Base-by-base conservation (phyloP, 2,113 vertebrate species). In the Neotoma lepida region DNA sequence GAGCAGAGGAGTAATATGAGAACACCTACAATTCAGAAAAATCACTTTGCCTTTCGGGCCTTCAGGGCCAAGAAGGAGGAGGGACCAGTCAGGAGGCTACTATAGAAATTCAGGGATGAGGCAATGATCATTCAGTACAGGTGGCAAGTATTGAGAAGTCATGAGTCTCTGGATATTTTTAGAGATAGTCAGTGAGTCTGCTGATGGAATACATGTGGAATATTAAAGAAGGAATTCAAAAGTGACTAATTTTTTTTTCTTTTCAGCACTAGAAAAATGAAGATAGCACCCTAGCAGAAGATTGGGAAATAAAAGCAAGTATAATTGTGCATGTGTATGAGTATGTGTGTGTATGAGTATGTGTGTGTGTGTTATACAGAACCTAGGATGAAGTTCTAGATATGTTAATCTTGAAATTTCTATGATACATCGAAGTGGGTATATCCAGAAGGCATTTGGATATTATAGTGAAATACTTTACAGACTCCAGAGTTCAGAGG, bases 161-260 rank as follows among this genome's bases (percentile, higher is more conserved):
- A 66, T 35, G n/a, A 84, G 64, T 51, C 17, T 90, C 39, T 77
- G 44, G 76, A 41, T 35, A 30, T 35, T 81, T 96, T 86, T 80
- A 76, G 56, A 64, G 49, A 22, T 3, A 89, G 33, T 74, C 4
- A 89, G n/a, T 74, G 49, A 77, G 89, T 82, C 85, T 89, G 78
- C 73, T 87, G 68, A 74, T 3, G 17, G 51, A 86, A 90, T 30
- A 35, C 15, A 61, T 64, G 71, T 12, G 33, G 73, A 86, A 2
- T 46, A 28, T 24, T 24, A 90, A 56, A 88, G 39, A 77, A 6
- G 54, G 71, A 94, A 66, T 92, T 86, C 64, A 93, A 85, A 87
- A 49, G 91, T 26, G 41, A 93, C 6, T 26, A 64, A 68, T 28
- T 35, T n/a, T 92, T n/a, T 92, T 96, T 90, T 82, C 39, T 92